phyloP scores from a whole-genome alignment of 2,113 vertebrate species.

The Vulpes vulpes region DNA sequence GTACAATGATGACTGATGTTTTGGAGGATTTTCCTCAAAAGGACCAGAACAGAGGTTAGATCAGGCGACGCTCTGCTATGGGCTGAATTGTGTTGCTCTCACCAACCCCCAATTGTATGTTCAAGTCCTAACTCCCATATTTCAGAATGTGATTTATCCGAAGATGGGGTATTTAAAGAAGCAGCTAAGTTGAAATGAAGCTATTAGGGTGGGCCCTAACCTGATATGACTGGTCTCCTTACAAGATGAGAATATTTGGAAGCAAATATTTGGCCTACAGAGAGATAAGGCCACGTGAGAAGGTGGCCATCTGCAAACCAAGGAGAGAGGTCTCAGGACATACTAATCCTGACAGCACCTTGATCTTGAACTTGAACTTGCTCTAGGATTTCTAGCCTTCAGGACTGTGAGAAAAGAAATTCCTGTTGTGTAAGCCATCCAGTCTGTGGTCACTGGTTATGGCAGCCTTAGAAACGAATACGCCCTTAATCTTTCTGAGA shows the following conservation, averaged over 20 bases:
- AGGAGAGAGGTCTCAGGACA: neutral
- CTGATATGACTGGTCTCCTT: neutral
- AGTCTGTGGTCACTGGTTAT: neutral
- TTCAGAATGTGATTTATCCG: neutral
- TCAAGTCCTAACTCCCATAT: neutral
- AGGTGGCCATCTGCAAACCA: neutral
- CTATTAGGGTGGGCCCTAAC: neutral
- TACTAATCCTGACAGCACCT: too few relatives aligned
- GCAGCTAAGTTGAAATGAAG: neutral
- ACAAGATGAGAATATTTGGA: neutral
- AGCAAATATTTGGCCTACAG: neutral
- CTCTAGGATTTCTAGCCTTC: neutral
- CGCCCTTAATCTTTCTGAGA: neutral
- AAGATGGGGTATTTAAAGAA: neutral
- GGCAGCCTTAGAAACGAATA: neutral
- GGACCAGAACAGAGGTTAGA: neutral
- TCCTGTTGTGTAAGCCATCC: neutral
- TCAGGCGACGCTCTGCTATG: neutral
- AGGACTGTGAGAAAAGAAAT: neutral
- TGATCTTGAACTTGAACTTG: neutral
- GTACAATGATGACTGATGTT: neutral
- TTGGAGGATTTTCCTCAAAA: neutral
- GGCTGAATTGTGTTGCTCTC: neutral
- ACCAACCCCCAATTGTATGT: neutral
- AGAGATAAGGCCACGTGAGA: neutral